Conservation (phyloP, 2,888 invertebrate species). For the Odontomyia ornata region DNA sequence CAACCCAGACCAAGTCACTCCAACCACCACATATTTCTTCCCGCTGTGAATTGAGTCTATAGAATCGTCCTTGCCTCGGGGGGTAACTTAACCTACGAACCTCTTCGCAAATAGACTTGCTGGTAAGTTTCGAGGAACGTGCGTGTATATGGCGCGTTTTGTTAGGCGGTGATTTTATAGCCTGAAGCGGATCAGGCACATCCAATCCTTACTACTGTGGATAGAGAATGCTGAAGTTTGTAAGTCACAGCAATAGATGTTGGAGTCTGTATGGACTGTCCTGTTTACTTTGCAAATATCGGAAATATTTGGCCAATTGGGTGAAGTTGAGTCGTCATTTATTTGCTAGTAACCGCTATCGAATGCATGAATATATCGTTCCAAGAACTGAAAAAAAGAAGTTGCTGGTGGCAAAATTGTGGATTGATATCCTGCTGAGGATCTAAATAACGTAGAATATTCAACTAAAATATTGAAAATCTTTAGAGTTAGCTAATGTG, state of each 20-base stretch:
- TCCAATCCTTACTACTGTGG: neutral
- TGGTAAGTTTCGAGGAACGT: neutral
- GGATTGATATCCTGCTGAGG: neutral
- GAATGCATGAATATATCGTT: neutral
- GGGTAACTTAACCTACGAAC: slow-evolving; percentile 27
- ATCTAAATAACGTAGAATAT: neutral
- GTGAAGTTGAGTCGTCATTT: neutral
- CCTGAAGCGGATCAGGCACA: neutral
- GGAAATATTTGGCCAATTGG: slow-evolving; percentile 36
- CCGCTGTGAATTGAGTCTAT: neutral
- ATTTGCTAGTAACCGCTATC: neutral
- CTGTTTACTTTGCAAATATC: slow-evolving; percentile 39
- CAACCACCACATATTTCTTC: neutral
- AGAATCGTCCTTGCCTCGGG: slow-evolving; percentile 1
- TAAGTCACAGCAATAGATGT: neutral
- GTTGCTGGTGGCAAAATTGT: neutral
- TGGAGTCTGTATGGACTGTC: neutral
- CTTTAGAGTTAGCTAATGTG: no score
- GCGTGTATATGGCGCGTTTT: neutral
- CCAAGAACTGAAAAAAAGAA: neutral
- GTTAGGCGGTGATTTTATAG: neutral
- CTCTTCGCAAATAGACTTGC: slow-evolving; percentile 10
- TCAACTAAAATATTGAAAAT: neutral
- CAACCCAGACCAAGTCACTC: neutral
- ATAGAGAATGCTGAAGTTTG: no score